Evolutionary conservation across 1,140 invertebrate genomes (phyloP), one percentile per base, ranked within the genome.

Genomic region (Mercenaria mercenaria): DNA sequence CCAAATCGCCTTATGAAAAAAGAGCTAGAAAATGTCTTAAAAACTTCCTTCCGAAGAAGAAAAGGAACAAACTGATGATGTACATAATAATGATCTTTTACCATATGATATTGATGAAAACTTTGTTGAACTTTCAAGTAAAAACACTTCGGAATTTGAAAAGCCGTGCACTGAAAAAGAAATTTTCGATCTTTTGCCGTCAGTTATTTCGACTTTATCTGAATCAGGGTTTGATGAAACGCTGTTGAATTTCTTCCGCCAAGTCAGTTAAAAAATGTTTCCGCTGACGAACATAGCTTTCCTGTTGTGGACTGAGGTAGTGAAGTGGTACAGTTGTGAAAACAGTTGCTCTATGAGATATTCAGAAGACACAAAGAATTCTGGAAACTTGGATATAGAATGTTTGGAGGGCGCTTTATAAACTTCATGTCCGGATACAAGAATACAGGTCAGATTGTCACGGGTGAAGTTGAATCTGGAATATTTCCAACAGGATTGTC

Each of bases 381-480:
- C 20, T 83, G 80, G 80, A 83, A 64, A 83, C 23, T 83, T 3
- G 80, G 80, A 8, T 83, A 59, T 13, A 61, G 59, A 26, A 61
- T 20, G 10, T 83, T 83, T 67, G 80, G 80, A 29, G 80, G 80
- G 3, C 10, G 37, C 8, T 83, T 83, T 67, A 41, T 64, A 67
- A 15, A 67, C 52, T 83, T 83, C 64, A 83, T 83, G 80, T 23
- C 47, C 32, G 80, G 80, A 11, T 83, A 41, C 41, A 83, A 83
- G 64, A 83, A 47, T 32, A 39, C 56, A 26, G 56, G 23, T n/a
- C 15, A 41, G 20, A 32, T 67, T n/a, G 37, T 83, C 4, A 2
- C 23, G 23, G 41, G 41, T 34, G 23, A 29, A 3, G n/a, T 56
- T 3, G 15, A 37, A n/a, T 8, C 3, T 11, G 80, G 80, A 6